Evolutionary conservation across 2,113 vertebrate species (phyloP).

Genomic region (Rhinopomastus cyanomelas): DNA sequence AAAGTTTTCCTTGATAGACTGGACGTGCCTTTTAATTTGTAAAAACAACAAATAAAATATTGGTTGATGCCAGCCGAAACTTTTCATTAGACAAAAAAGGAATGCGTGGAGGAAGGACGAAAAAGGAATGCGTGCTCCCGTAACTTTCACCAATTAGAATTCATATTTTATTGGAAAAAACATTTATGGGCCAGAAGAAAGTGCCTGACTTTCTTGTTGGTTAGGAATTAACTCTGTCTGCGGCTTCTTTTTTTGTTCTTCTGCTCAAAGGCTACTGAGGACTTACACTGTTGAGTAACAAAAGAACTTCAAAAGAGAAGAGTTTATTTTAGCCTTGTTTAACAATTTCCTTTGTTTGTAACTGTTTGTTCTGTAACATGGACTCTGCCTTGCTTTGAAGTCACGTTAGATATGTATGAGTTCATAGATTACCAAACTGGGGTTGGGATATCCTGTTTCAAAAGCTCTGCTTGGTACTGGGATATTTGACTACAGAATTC

Average conservation of each 20-base stretch:
- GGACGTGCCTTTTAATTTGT: background rate
- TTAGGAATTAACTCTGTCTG: background rate
- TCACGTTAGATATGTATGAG: slow-evolving; percentile 16
- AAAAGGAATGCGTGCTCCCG: background rate
- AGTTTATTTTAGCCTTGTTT: background rate
- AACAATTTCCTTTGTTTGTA: background rate
- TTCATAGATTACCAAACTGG: slow-evolving; percentile 19
- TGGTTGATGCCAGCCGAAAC: background rate
- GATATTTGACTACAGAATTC: slow-evolving; percentile 54
- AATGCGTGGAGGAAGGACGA: too few relatives aligned
- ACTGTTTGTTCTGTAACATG: background rate
- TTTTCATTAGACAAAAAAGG: background rate
- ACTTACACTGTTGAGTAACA: background rate
- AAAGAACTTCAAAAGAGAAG: background rate
- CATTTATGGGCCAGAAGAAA: background rate
- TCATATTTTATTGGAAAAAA: background rate
- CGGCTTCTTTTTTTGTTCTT: background rate
- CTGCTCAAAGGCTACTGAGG: background rate
- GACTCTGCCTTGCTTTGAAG: background rate
- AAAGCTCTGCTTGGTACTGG: background rate
- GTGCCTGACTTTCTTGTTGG: background rate
- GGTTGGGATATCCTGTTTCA: background rate
- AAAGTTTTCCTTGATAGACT: background rate
- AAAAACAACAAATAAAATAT: background rate
- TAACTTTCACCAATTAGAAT: background rate